Conservation (phyloP, 1,140 invertebrate species). For the Diorhabda sublineata region DNA sequence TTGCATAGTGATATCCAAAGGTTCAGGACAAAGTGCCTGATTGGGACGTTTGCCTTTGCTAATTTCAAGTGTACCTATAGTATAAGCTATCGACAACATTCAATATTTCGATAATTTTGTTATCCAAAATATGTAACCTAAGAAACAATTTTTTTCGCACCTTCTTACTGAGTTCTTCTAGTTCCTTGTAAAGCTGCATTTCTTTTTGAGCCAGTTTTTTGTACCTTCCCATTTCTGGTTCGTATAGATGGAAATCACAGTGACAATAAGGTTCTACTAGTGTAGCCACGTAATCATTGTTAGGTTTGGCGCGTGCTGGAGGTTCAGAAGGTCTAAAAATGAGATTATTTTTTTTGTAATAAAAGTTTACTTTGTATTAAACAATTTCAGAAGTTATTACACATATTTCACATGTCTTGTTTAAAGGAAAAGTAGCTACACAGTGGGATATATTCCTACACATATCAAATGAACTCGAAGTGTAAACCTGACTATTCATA, state of each 20-base stretch:
- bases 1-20: too few species aligned
- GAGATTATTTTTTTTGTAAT: background rate
- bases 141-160: constrained; percentile 21
- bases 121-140: constrained; percentile 47
- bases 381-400: too few species aligned
- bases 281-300: constrained; percentile 43
- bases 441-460: too few species aligned
- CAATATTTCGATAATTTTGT: constrained; percentile 47
- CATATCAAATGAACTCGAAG: too few species aligned
- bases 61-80: too few species aligned
- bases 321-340: constrained; percentile 52
- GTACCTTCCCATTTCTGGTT: constrained; percentile 54
- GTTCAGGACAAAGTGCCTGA: too few species aligned
- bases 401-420: too few species aligned
- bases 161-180: constrained; percentile 47
- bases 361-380: too few species aligned
- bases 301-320: constrained; percentile 44
- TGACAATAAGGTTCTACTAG: constrained; percentile 53
- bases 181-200: constrained; percentile 51
- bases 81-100: too few species aligned
- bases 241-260: constrained; percentile 53
- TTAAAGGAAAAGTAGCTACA: too few species aligned
- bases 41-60: too few species aligned
- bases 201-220: constrained; percentile 56
- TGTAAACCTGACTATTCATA: too few species aligned